These are phyloP conservation scores for Dermolepida albohirtum DNA, from an alignment of 2,888 invertebrate genomes.

Conservation along the genomic window DNA sequence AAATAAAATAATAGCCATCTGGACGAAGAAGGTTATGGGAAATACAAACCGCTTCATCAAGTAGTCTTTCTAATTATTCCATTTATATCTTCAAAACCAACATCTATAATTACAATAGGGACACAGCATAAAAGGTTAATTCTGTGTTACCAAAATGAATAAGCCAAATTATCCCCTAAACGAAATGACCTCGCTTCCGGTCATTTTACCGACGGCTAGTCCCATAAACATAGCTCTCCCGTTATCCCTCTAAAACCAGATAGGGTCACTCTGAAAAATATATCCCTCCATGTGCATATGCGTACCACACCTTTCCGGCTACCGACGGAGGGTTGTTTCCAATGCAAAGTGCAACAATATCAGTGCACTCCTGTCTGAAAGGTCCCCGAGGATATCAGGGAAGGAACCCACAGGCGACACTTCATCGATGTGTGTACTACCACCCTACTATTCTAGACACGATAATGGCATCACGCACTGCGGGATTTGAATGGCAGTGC, in stretches of 20 bases:
- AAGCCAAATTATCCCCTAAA: constrained; percentile 12
- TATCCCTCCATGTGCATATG: background rate
- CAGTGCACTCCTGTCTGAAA: constrained; percentile 31
- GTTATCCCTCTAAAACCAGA: constrained; percentile 3
- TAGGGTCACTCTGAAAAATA: constrained; percentile 12
- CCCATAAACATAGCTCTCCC: constrained; percentile 7
- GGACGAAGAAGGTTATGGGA: too few relatives aligned
- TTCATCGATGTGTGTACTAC: constrained; percentile 12
- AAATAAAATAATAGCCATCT: too few relatives aligned
- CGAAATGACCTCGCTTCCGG: constrained; percentile 2
- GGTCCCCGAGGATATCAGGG: constrained; percentile 18
- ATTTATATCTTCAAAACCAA: too few relatives aligned
- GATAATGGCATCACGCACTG: constrained; percentile 32
- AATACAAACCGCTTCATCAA: too few relatives aligned
- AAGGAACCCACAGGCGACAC: constrained; percentile 27
- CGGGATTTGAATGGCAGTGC: constrained; percentile 10
- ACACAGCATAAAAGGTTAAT: constrained; percentile 9
- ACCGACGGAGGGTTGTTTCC: background rate
- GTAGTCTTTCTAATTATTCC: too few relatives aligned
- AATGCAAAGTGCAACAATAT: constrained; percentile 23
- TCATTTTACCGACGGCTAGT: background rate
- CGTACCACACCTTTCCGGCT: constrained; percentile 3
- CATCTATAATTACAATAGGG: background rate
- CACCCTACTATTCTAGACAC: constrained; percentile 18
- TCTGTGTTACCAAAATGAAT: background rate